Conservation (phyloP, 2,113 vertebrate genomes). For the Pholis gunnellus region DNA sequence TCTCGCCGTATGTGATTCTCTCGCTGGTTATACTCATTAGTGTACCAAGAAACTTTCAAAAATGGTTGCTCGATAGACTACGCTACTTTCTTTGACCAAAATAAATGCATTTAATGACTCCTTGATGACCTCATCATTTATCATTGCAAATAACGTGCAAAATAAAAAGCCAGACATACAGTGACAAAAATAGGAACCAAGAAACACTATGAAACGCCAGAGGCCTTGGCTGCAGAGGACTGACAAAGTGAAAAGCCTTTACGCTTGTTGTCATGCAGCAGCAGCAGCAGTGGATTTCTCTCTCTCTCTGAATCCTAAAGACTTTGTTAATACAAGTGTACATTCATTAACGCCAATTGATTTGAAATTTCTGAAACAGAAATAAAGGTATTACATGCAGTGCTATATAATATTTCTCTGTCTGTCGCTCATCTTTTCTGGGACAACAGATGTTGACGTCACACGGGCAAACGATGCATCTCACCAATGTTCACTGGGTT, state of each 20-base stretch:
- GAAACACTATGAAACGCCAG: constrained; percentile 9
- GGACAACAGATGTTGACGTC: constrained; percentile 22
- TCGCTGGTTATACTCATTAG: no score
- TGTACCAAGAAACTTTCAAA: no score
- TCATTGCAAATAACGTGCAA: background rate
- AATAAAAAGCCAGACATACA: background rate
- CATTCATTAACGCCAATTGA: background rate
- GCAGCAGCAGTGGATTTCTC: constrained; percentile 8
- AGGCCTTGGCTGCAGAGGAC: constrained; percentile 16
- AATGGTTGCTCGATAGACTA: no score
- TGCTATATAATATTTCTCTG: background rate
- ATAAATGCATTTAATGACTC: background rate
- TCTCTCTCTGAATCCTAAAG: constrained; percentile 12
- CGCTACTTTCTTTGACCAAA: no score
- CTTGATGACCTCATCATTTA: background rate
- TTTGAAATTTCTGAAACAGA: background rate
- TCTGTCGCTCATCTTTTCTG: background rate
- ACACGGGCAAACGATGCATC: constrained; percentile 6
- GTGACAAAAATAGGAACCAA: constrained; percentile 3
- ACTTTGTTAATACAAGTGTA: constrained; percentile 14
- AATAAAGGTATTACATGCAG: background rate
- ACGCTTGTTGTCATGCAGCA: background rate
- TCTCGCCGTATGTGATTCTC: no score
- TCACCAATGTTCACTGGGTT: constrained; percentile 1
- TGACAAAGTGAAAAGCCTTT: constrained; percentile 10